These are phyloP conservation scores for Neoascia interrupta DNA, from an alignment of 2,888 invertebrate genomes.

Conservation along the genomic window DNA sequence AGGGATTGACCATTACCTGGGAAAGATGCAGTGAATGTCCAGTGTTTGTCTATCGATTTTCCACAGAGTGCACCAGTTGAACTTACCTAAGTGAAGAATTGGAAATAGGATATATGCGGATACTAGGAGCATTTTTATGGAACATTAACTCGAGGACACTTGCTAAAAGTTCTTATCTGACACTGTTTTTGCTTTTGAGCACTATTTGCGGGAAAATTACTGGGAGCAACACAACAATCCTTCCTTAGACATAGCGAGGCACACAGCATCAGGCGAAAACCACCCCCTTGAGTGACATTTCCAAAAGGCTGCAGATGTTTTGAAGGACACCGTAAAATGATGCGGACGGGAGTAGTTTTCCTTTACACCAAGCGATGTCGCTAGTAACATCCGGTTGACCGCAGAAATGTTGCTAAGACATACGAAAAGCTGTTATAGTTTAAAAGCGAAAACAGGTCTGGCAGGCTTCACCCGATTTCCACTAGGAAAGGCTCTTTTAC, in stretches of 20 bases:
- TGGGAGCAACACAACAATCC: not conserved
- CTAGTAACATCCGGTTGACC: too few species aligned
- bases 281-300: not conserved
- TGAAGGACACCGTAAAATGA: not conserved
- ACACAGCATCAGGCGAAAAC: too few species aligned
- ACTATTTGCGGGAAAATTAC: too few species aligned
- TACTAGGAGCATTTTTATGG: conserved; percentile 48
- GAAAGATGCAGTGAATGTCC: not conserved
- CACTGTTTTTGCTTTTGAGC: not conserved
- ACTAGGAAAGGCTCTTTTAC: too few species aligned
- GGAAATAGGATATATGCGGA: conserved; percentile 44
- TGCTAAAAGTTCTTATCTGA: not conserved
- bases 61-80: conserved; percentile 30
- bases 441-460: too few species aligned
- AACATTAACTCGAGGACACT: conserved; percentile 47
- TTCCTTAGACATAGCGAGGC: too few species aligned
- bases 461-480: too few species aligned
- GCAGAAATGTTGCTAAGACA: too few species aligned
- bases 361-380: too few species aligned
- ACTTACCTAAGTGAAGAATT: conserved; percentile 53
- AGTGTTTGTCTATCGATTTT: conserved; percentile 51
- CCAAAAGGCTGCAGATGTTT: not conserved
- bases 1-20: conserved; percentile 72
- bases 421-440: too few species aligned
- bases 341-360: too few species aligned